Evolutionary conservation across 2,113 vertebrate species (phyloP), one percentile per base, ranked within the genome.

Genomic region (Tetraodon nigroviridis): DNA sequence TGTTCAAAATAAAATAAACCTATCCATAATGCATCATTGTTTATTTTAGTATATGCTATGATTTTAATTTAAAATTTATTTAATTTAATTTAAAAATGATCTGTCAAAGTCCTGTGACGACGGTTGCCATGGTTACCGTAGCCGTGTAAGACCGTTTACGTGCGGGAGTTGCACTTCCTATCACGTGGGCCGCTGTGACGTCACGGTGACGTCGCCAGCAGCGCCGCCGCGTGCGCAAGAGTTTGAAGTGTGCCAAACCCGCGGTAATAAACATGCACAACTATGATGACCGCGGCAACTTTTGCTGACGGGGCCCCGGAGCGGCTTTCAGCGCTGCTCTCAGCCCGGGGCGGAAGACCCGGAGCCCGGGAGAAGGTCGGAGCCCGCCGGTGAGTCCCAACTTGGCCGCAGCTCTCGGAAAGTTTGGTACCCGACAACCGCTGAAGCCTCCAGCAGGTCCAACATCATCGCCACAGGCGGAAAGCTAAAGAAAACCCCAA

Each of bases 171-270:
- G 1, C 53, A 29, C 64, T 82, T 83, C 79, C 75, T 57, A 78
- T 70, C 88, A 84, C 51, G 80, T 87, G 87, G 61, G 21, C 41
- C 18, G 12, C 5, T 15, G 52, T 14, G 49, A 84, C 87, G 84
- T 81, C 75, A 68, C 68, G 0, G 41, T 72, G 78, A 81, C 83
- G 69, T 10, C 19, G 2, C 1, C 55, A 29, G 66, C 57, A 7
- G 50, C 41, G 24, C 67, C 69, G 37, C 48, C 20, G 63, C 69
- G 44, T 42, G 67, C 17, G 20, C 59, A 60, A 69, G 59, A 87
- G 88, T 88, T 88, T 87, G 86, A 89, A 89, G 84, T 88, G 78
- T 84, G 69, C 66, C 53, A 19, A 27, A 66, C 19, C 44, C 20
- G 49, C 46, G 0, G 67, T 59, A 79, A 83, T 83, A 86, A 83